A percentile compares a stretch with the other conserved stretches of the same genome.
Evolutionary conservation across 2,113 vertebrate species (phyloP).

Genomic region (Pterophyllum scalare): DNA sequence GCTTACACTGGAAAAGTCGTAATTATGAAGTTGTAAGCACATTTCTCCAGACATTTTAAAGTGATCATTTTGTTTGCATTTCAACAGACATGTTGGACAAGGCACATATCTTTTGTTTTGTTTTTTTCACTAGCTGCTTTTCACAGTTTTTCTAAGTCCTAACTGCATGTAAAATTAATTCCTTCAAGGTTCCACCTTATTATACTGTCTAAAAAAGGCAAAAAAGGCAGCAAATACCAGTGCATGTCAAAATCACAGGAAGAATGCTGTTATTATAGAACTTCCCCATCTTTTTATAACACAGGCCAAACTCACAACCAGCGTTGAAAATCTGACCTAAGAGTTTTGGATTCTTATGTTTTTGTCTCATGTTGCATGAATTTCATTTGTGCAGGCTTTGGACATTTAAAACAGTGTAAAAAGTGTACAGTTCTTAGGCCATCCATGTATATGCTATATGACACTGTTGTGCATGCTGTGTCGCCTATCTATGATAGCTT

Average conservation of each 20-base stretch:
- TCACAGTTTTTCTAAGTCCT: background rate
- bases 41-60: background rate
- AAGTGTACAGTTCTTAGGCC: background rate
- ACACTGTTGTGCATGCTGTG: background rate
- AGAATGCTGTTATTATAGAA: background rate
- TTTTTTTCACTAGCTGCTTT: too few relatives aligned
- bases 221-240: background rate
- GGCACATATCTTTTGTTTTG: too few relatives aligned
- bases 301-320: background rate
- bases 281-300: background rate
- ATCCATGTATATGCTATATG: too few relatives aligned
- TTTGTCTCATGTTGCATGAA: background rate
- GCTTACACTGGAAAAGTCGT: background rate
- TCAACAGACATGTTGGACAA: background rate
- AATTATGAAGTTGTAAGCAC: background rate
- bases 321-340: background rate
- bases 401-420: background rate
- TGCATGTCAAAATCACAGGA: background rate
- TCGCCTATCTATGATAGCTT: background rate
- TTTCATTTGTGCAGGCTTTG: background rate
- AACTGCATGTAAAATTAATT: background rate
- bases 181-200: background rate
- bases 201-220: background rate
- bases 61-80: background rate
- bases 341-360: background rate